A percentile compares a stretch with the other conserved stretches of the same genome.
Evolutionary conservation across 2,113 vertebrate species (phyloP).

Genomic region (Passer domesticus): DNA sequence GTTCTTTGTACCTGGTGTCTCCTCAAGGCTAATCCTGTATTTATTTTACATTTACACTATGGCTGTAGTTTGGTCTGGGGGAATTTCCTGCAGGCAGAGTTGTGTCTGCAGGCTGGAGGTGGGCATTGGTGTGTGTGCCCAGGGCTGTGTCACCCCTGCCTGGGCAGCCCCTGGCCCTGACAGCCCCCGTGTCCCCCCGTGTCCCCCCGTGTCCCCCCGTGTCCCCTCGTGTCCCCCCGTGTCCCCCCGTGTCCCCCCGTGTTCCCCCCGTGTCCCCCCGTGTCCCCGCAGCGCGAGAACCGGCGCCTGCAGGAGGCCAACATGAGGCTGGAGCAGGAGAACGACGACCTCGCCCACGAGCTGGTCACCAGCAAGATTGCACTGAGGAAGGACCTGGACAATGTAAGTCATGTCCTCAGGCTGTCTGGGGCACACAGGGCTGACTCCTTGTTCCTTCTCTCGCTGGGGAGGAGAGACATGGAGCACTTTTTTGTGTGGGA

Average conservation of each 20-base stretch:
- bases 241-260: not conserved
- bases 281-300: conserved; percentile 85
- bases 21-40: not conserved
- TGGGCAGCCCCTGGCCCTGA: not conserved
- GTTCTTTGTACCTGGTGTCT: not conserved
- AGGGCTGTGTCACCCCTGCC: not conserved
- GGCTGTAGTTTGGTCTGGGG: not conserved
- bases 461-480: not conserved
- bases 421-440: not conserved
- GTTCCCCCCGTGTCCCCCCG: not conserved
- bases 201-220: too few relatives aligned
- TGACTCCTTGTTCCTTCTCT: not conserved
- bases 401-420: conserved; percentile 76
- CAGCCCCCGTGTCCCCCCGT: not conserved
- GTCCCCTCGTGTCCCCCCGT: too few relatives aligned
- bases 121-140: not conserved
- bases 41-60: not conserved
- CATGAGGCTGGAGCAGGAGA: conserved; percentile 98
- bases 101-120: not conserved
- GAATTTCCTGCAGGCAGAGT: not conserved
- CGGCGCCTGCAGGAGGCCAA: conserved; percentile 95
- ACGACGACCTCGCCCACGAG: conserved; percentile 96
- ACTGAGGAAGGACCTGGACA: conserved; percentile 94
- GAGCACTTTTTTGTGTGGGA: not conserved
- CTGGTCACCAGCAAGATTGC: conserved; percentile 99